phyloP scores from a whole-genome alignment of 2,888 invertebrate genomes.

The Mechanitis mazaeus region DNA sequence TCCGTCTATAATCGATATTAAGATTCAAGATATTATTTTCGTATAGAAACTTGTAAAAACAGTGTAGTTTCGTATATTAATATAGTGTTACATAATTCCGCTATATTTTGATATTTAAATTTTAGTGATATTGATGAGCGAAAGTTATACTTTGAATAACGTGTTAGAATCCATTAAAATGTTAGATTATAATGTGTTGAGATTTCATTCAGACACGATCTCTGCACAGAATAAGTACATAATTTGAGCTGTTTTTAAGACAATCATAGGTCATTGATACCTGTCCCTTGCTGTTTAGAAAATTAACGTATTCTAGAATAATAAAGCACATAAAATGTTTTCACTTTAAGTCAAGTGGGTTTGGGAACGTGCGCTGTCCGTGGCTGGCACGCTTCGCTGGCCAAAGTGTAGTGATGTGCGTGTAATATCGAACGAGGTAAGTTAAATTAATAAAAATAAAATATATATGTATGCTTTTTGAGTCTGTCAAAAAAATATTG shows the following conservation, averaged over 20 bases:
- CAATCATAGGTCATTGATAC: not conserved
- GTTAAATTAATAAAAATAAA: not conserved
- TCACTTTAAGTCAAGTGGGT: slow-evolving; percentile 37
- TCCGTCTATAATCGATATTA: too few species aligned
- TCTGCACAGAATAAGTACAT: not conserved
- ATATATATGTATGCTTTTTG: too few species aligned
- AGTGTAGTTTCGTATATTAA: not conserved
- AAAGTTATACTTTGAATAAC: slow-evolving; percentile 4
- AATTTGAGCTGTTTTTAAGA: not conserved
- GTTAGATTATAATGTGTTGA: slow-evolving; percentile 1
- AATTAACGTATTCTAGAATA: slow-evolving; percentile 26
- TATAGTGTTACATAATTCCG: not conserved
- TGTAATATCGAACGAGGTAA: not conserved
- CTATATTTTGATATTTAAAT: not conserved
- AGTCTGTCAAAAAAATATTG: too few species aligned
- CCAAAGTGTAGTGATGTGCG: slow-evolving; percentile 30
- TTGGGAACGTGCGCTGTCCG: slow-evolving; percentile 30
- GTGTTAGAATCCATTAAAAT: not conserved
- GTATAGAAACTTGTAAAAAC: too few species aligned
- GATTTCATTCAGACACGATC: not conserved
- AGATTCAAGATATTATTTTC: too few species aligned
- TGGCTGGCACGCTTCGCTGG: slow-evolving; percentile 36
- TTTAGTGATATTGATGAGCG: not conserved
- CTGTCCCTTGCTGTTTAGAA: slow-evolving; percentile 14
- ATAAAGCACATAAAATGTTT: slow-evolving; percentile 32